Evolutionary conservation across 2,113 vertebrate genomes (phyloP).

Genomic region (Galeopterus variegatus): DNA sequence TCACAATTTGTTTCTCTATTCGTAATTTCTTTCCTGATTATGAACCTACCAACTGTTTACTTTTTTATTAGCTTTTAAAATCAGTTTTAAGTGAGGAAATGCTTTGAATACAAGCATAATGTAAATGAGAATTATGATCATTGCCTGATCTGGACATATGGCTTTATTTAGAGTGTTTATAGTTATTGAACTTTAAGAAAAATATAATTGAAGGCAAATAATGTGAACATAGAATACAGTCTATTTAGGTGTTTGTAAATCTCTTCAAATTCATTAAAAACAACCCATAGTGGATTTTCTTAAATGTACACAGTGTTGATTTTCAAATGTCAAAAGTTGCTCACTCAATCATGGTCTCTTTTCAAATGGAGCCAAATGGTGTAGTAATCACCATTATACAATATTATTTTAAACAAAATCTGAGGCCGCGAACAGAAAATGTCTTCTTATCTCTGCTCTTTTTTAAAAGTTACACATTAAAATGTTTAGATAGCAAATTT

Average conservation of each 20-base stretch:
- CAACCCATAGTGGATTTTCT: slow-evolving; percentile 42
- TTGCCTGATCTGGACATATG: not conserved
- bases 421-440: not conserved
- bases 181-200: slow-evolving; percentile 59
- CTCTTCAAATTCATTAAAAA: slow-evolving; percentile 60
- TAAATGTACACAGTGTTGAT: slow-evolving; percentile 68
- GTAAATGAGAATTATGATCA: not conserved
- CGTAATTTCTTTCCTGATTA: not conserved
- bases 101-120: slow-evolving; percentile 38
- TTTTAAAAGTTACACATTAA: slow-evolving; percentile 4
- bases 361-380: slow-evolving; percentile 34
- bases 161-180: slow-evolving; percentile 68
- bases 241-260: slow-evolving; percentile 56
- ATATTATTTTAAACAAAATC: slow-evolving; percentile 48
- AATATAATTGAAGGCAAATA: slow-evolving; percentile 51
- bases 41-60: not conserved
- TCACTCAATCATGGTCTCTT: not conserved
- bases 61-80: slow-evolving; percentile 6
- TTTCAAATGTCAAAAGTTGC: slow-evolving; percentile 67
- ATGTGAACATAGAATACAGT: slow-evolving; percentile 36
- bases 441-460: slow-evolving; percentile 32
- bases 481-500: slow-evolving; percentile 8
- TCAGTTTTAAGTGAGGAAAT: not conserved
- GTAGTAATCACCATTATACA: not conserved
- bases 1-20: slow-evolving; percentile 15